A percentile compares a stretch with the other conserved stretches of the same genome.
Conservation (phyloP, 2,113 vertebrate species). For the Apaloderma vittatum region DNA sequence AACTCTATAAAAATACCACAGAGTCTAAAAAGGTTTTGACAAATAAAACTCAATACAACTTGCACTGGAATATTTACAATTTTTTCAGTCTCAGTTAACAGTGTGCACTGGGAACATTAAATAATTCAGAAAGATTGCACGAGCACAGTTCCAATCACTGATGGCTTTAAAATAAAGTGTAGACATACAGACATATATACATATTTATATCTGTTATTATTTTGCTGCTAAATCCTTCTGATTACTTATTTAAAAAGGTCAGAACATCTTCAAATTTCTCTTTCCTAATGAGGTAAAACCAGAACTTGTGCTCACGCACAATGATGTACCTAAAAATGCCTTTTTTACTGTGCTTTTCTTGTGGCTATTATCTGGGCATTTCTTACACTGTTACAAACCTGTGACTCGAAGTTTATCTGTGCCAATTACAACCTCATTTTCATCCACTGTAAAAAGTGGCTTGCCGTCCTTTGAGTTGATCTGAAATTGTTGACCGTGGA, state of each 20-base stretch:
- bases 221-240: neutral
- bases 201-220: neutral
- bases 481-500: constrained; percentile 85
- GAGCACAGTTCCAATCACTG: neutral
- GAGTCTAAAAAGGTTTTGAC: neutral
- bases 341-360: neutral
- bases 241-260: neutral
- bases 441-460: constrained; percentile 89
- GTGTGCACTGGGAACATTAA: neutral
- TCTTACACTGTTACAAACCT: constrained; percentile 78
- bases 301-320: neutral
- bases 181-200: neutral
- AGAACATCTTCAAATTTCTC: neutral
- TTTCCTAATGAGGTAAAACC: neutral
- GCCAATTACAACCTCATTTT: constrained; percentile 85
- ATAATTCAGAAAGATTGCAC: neutral
- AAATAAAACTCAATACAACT: neutral
- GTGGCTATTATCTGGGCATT: neutral
- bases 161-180: neutral
- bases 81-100: neutral
- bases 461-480: constrained; percentile 86
- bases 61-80: neutral
- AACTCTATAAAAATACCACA: neutral
- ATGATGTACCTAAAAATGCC: neutral
- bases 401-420: constrained; percentile 93